Percentiles rank a stretch among this genome's conserved stretches.
Evolutionary conservation across 2,797 vertebrate genomes (phyloP).

Genomic region (Chromis chromis): DNA sequence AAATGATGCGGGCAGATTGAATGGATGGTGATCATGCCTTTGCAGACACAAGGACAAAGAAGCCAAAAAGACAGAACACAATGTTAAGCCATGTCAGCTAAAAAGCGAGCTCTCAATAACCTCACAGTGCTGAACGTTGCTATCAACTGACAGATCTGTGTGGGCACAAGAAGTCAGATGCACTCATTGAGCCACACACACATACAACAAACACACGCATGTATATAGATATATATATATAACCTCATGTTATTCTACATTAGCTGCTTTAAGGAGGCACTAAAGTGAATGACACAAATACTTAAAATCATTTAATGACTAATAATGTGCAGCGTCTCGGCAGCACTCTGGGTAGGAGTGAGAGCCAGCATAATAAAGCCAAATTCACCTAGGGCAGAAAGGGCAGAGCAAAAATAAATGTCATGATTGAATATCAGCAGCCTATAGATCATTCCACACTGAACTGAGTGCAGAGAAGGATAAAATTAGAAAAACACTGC

Average conservation of each 20-base stretch:
- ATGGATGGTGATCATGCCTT: conserved; percentile 20
- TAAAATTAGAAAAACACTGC: conserved; percentile 7
- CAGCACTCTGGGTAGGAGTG: background rate
- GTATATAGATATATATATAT: background rate
- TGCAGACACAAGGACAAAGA: conserved; percentile 55
- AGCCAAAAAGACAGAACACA: conserved; percentile 34
- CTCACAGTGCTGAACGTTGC: conserved; percentile 13
- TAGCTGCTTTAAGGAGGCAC: background rate
- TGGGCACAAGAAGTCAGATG: conserved; percentile 7
- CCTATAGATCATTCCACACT: conserved; percentile 39
- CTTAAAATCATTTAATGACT: conserved; percentile 18
- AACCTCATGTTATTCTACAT: conserved; percentile 1
- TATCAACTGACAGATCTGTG: conserved; percentile 32
- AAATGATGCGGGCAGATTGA: conserved; percentile 21
- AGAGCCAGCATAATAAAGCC: conserved; percentile 22
- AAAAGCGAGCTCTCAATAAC: conserved; percentile 53
- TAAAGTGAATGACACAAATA: conserved; percentile 11
- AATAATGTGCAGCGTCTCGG: conserved; percentile 14
- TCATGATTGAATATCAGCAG: conserved; percentile 33
- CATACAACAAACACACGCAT: conserved; percentile 6
- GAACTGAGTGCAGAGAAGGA: background rate
- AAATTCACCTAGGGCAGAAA: conserved; percentile 37
- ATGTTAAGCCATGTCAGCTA: conserved; percentile 52
- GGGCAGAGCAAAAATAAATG: conserved; percentile 45
- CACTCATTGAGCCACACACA: background rate